These are phyloP conservation scores for Thera obeliscata DNA, from an alignment of 2,888 invertebrate genomes.

Conservation along the genomic window DNA sequence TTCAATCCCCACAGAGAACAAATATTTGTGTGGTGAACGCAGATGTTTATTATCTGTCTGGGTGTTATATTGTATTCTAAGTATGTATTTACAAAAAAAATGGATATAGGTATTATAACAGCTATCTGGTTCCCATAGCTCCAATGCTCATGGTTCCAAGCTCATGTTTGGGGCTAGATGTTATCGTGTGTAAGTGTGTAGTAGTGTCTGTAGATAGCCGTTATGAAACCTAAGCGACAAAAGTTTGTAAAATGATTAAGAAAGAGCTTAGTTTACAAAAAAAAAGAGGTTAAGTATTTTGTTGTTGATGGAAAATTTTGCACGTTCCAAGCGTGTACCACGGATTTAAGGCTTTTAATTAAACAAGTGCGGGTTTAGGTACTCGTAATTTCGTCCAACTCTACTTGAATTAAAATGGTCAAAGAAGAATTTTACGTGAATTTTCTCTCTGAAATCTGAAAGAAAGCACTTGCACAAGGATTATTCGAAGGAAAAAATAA, in stretches of 20 bases:
- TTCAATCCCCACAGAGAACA: too few relatives aligned
- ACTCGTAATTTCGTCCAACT: constrained; percentile 15
- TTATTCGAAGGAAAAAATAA: too few relatives aligned
- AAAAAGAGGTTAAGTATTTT: neutral
- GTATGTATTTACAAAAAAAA: too few relatives aligned
- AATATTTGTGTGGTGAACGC: too few relatives aligned
- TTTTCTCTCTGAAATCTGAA: constrained; percentile 3
- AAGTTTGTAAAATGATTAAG: constrained; percentile 5
- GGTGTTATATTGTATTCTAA: too few relatives aligned
- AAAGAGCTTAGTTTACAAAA: neutral
- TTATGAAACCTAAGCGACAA: neutral
- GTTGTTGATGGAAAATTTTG: neutral
- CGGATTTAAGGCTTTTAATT: constrained; percentile 12
- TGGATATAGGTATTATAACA: too few relatives aligned
- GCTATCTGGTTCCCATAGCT: too few relatives aligned
- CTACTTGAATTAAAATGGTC: constrained; percentile 7
- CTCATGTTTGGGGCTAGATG: too few relatives aligned
- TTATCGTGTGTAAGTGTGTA: too few relatives aligned
- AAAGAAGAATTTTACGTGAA: constrained; percentile 6
- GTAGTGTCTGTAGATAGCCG: neutral
- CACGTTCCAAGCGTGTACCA: neutral
- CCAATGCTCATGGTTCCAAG: too few relatives aligned
- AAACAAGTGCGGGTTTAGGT: neutral
- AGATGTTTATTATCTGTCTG: too few relatives aligned
- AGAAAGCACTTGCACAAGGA: constrained; percentile 3